These are phyloP conservation scores for Lepisosteus osseus DNA, from an alignment of 2,113 vertebrate species.

Conservation along the genomic window DNA sequence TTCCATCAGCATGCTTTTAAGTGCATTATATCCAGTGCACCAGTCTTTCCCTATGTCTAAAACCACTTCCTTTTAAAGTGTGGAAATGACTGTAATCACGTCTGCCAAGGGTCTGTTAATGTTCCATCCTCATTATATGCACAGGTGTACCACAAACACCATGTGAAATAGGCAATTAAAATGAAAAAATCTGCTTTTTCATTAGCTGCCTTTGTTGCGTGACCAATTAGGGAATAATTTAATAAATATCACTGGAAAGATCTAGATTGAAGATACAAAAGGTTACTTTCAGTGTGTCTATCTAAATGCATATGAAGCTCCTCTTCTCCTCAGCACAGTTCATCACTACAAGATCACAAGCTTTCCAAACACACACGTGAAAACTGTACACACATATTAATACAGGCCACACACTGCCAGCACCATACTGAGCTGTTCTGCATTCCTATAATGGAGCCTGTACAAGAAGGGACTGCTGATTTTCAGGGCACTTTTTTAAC, in stretches of 20 bases:
- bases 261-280: constrained; percentile 82
- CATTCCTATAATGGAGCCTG: constrained; percentile 20
- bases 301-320: constrained; percentile 65
- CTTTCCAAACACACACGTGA: constrained; percentile 9
- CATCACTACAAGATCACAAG: background rate
- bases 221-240: constrained; percentile 95
- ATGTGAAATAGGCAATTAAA: constrained; percentile 93
- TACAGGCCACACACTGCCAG: constrained; percentile 33
- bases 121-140: constrained; percentile 87
- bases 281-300: constrained; percentile 76
- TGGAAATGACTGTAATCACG: constrained; percentile 75
- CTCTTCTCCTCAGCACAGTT: constrained; percentile 36
- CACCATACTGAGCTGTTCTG: constrained; percentile 8
- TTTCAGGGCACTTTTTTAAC: background rate
- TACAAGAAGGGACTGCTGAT: constrained; percentile 18
- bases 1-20: constrained; percentile 29
- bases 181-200: constrained; percentile 86
- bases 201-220: constrained; percentile 87
- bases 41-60: constrained; percentile 33
- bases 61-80: constrained; percentile 42
- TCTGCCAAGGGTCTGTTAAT: constrained; percentile 85
- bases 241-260: constrained; percentile 80
- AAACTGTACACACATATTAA: constrained; percentile 25
- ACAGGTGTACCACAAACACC: constrained; percentile 85
- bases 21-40: background rate